Evolutionary conservation across 1,140 invertebrate species (phyloP).

Genomic region (Drosophila subpulchrella): DNA sequence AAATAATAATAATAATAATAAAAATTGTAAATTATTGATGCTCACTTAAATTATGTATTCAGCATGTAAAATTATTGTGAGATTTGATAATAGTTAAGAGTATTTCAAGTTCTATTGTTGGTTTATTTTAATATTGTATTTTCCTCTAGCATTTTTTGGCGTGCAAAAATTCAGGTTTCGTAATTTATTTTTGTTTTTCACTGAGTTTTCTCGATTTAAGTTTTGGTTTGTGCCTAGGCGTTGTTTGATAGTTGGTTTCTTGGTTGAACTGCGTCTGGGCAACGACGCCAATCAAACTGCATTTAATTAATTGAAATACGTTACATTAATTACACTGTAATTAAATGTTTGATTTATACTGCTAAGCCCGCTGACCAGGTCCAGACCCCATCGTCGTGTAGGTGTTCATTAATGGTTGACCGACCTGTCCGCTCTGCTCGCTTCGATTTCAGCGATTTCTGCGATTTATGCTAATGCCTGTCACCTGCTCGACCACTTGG

Average conservation of each 20-base stretch:
- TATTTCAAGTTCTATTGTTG: conserved; percentile 15
- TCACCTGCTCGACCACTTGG: conserved; percentile 48
- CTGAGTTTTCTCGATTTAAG: conserved; percentile 12
- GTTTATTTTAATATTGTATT: conserved; percentile 47
- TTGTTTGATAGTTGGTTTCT: conserved; percentile 28
- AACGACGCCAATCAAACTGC: conserved; percentile 61
- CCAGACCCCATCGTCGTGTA: conserved; percentile 22
- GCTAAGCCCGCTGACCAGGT: conserved; percentile 13
- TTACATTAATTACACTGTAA: conserved; percentile 74
- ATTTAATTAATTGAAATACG: conserved; percentile 81
- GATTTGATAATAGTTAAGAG: background rate
- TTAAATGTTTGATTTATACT: conserved; percentile 76
- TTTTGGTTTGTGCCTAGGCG: conserved; percentile 39
- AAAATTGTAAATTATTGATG: too few relatives aligned
- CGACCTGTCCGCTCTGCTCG: conserved; percentile 24
- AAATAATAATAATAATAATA: too few relatives aligned
- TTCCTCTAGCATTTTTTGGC: conserved; percentile 52
- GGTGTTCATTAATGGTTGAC: conserved; percentile 59
- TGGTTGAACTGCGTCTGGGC: conserved; percentile 19
- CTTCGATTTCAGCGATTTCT: conserved; percentile 32
- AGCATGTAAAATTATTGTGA: too few relatives aligned
- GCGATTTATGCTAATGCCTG: conserved; percentile 65
- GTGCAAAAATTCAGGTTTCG: conserved; percentile 67
- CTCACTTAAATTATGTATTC: too few relatives aligned
- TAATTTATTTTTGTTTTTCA: conserved; percentile 46